Conservation (phyloP, 2,797 vertebrate genomes). For the Numenius phaeopus region DNA sequence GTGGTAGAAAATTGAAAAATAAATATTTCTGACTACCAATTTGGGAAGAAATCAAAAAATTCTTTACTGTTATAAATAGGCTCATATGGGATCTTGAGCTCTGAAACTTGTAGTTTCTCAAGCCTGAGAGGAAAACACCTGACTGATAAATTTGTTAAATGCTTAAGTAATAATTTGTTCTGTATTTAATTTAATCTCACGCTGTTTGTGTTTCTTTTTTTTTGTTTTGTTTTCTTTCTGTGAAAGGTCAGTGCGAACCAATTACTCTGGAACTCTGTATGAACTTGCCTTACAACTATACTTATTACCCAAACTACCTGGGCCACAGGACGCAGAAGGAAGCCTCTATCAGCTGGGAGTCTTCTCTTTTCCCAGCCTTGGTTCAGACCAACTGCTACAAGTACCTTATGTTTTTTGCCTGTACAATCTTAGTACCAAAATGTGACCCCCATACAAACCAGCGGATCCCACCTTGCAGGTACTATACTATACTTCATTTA, state of each 20-base stretch:
- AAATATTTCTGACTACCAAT: neutral
- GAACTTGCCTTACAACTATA: conserved; percentile 94
- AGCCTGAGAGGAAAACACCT: neutral
- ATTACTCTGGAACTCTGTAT: conserved; percentile 94
- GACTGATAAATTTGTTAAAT: neutral
- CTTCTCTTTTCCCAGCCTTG: conserved; percentile 93
- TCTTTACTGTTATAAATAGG: neutral
- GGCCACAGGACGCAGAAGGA: conserved; percentile 93
- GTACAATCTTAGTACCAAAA: conserved; percentile 94
- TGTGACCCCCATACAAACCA: conserved; percentile 88
- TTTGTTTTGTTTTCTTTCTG: conserved; percentile 6
- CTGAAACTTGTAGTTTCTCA: neutral
- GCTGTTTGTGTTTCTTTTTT: neutral
- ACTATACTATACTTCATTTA: neutral
- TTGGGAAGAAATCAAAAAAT: neutral
- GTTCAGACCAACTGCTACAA: conserved; percentile 97
- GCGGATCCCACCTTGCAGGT: conserved; percentile 95
- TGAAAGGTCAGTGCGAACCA: conserved; percentile 89
- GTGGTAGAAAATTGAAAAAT: neutral
- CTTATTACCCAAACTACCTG: conserved; percentile 92
- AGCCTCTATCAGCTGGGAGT: conserved; percentile 94
- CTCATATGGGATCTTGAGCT: neutral
- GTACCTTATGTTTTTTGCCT: conserved; percentile 98
- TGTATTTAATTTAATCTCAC: neutral
- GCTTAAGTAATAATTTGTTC: neutral